Percentiles rank a stretch among this genome's conserved stretches.
Conservation (phyloP, 2,113 vertebrate genomes). For the Pogona vitticeps region DNA sequence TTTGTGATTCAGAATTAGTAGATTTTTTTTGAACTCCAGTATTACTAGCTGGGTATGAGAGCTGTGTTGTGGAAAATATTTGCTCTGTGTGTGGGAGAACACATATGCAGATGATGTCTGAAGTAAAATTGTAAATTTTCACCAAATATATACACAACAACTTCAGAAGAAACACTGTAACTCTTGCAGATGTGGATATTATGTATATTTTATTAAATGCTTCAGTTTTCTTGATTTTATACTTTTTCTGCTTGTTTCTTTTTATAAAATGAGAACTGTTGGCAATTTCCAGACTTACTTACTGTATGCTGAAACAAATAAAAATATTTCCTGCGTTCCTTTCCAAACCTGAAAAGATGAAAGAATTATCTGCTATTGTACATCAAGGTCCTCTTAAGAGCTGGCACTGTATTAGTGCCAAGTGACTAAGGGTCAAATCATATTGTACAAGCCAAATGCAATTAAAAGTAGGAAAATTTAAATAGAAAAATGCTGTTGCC, state of each 20-base stretch:
- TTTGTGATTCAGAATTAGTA: conserved; percentile 48
- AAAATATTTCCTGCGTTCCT: no score
- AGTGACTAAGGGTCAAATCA: no score
- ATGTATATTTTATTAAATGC: conserved; percentile 35
- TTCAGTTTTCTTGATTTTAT: conserved; percentile 13
- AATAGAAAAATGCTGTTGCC: no score
- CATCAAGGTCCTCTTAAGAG: no score
- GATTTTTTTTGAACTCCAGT: conserved; percentile 14
- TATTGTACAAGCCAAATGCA: no score
- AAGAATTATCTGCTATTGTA: no score
- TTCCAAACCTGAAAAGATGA: no score
- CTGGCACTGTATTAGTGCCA: no score
- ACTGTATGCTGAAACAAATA: no score
- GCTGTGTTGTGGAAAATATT: neutral
- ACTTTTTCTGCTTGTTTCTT: neutral
- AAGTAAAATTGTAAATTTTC: conserved; percentile 33
- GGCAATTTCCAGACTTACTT: neutral
- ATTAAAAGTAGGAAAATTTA: no score
- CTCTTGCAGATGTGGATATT: neutral
- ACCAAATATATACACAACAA: conserved; percentile 15
- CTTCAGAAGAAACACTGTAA: conserved; percentile 8
- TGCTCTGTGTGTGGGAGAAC: neutral
- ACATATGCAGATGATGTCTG: conserved; percentile 26
- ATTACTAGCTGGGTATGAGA: neutral
- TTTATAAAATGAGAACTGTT: neutral